A percentile compares a stretch with the other conserved stretches of the same genome.
These are phyloP conservation scores for Echinops telfairi DNA, from an alignment of 2,113 vertebrate genomes.

Conservation along the genomic window DNA sequence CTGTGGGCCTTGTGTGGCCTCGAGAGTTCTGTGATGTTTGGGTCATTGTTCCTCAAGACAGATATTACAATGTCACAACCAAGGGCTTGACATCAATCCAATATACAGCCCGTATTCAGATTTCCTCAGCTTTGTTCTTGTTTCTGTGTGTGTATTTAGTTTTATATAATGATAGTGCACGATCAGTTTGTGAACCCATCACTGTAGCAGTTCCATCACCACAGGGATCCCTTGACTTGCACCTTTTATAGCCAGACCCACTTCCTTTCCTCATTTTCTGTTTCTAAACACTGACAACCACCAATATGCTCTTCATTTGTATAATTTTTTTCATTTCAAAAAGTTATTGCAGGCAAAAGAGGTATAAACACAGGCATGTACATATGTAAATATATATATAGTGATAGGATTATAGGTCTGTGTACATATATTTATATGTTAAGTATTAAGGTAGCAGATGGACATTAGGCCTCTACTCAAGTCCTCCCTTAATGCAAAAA, in stretches of 20 bases:
- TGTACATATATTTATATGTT: too few relatives aligned
- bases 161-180: background rate
- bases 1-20: too few relatives aligned
- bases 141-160: slow-evolving; percentile 24
- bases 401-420: too few relatives aligned
- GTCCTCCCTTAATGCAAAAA: too few relatives aligned
- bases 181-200: background rate
- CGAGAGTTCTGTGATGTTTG: too few relatives aligned
- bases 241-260: background rate
- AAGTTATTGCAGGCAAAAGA: background rate
- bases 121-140: background rate
- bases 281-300: background rate
- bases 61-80: background rate
- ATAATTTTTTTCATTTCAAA: background rate
- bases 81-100: background rate
- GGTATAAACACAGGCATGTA: too few relatives aligned
- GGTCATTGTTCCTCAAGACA: too few relatives aligned
- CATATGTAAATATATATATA: too few relatives aligned
- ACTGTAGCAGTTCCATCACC: background rate
- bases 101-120: background rate
- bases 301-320: background rate
- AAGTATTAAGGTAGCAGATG: too few relatives aligned
- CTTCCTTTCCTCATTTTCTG: background rate
- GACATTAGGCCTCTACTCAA: too few relatives aligned
- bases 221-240: background rate